These are phyloP conservation scores for human DNA, from an alignment of 2,113 vertebrate genomes.

Conservation along the genomic window GRCh38 chr9:29324501-29325000, in stretches of 20 bases:
- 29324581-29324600: not conserved
- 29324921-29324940: not conserved
- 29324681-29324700: not conserved
- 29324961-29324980: not conserved
- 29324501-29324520: not conserved
- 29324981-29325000: not conserved
- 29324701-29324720: not conserved
- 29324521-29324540: not conserved
- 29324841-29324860: slow-evolving; percentile 53
- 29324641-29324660: not conserved
- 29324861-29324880: slow-evolving; percentile 40
- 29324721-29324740: not conserved
- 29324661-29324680: not conserved
- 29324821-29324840: slow-evolving; percentile 51
- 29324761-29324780: not conserved
- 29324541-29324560: not conserved
- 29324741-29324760: not conserved
- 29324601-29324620: not conserved
- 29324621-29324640: not conserved
- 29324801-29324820: slow-evolving; percentile 27
- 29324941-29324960: not conserved
- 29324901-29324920: slow-evolving; percentile 54
- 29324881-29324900: slow-evolving; percentile 4
- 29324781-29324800: not conserved
- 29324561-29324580: not conserved